Conservation (phyloP, 2,797 vertebrate species). For the Pseudocheirus occidentalis region DNA sequence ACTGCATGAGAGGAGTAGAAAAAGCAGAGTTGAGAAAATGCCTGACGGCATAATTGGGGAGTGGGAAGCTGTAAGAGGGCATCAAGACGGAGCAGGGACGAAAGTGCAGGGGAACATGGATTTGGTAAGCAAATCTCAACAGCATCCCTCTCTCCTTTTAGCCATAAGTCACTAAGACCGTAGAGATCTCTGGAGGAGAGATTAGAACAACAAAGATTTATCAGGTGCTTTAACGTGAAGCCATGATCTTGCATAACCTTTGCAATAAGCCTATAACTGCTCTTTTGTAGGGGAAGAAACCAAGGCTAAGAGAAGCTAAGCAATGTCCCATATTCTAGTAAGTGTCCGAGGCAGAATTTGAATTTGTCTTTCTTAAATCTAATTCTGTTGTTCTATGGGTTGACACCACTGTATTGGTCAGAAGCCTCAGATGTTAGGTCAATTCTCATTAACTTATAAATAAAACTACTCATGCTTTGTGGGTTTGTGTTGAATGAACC, state of each 20-base stretch:
- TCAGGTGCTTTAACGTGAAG: neutral
- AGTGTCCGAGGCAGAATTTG: neutral
- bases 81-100: neutral
- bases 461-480: neutral
- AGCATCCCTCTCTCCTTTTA: neutral
- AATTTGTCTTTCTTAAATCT: neutral
- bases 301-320: neutral
- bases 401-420: neutral
- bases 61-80: neutral
- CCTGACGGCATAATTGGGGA: neutral
- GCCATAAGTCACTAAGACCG: neutral
- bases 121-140: neutral
- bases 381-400: neutral
- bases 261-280: neutral
- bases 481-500: neutral
- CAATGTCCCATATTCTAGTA: neutral
- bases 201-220: neutral
- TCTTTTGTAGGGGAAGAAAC: neutral
- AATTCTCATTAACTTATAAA: neutral
- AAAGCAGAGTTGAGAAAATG: neutral
- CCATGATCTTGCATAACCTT: neutral
- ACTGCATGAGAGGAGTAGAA: neutral
- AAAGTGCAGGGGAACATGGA: neutral
- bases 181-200: neutral
- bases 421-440: neutral